Conservation (phyloP, 2,888 invertebrate genomes). For the Automeris io region DNA sequence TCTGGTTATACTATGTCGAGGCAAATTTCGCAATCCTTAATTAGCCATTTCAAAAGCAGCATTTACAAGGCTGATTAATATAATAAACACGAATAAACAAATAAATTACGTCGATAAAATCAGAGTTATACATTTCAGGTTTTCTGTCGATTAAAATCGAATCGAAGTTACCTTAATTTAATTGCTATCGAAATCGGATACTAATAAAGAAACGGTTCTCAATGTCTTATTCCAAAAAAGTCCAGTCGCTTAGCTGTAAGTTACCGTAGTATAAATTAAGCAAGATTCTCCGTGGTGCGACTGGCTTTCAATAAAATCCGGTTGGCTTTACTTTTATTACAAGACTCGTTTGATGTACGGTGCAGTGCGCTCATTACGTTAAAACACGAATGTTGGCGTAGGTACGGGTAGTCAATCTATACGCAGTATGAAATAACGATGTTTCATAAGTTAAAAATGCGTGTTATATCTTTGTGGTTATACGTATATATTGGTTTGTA, state of each 20-base stretch:
- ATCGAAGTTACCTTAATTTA: neutral
- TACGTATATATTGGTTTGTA: no score
- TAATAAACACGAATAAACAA: neutral
- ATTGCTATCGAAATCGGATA: slow-evolving; percentile 25
- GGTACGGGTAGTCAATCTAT: slow-evolving; percentile 8
- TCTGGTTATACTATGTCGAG: neutral
- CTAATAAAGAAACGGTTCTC: slow-evolving; percentile 42
- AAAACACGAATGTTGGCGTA: slow-evolving; percentile 20
- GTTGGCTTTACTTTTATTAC: slow-evolving; percentile 38
- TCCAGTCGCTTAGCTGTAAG: slow-evolving; percentile 31
- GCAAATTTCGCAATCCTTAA: neutral
- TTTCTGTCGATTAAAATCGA: neutral
- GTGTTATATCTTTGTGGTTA: no score
- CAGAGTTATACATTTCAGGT: neutral
- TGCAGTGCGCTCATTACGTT: slow-evolving; percentile 27
- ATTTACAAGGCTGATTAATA: neutral
- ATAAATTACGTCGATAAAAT: neutral
- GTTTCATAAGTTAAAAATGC: no score
- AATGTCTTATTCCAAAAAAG: slow-evolving; percentile 55
- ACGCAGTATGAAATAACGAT: no score
- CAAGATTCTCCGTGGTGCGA: slow-evolving; percentile 42
- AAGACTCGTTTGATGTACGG: slow-evolving; percentile 24
- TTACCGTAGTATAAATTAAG: slow-evolving; percentile 40
- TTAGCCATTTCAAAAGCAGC: neutral
- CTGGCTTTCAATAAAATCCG: slow-evolving; percentile 47